Percentiles rank a stretch among this genome's conserved stretches.
Conservation (phyloP, 2,888 invertebrate genomes). For the Meiosimyza decipiens region DNA sequence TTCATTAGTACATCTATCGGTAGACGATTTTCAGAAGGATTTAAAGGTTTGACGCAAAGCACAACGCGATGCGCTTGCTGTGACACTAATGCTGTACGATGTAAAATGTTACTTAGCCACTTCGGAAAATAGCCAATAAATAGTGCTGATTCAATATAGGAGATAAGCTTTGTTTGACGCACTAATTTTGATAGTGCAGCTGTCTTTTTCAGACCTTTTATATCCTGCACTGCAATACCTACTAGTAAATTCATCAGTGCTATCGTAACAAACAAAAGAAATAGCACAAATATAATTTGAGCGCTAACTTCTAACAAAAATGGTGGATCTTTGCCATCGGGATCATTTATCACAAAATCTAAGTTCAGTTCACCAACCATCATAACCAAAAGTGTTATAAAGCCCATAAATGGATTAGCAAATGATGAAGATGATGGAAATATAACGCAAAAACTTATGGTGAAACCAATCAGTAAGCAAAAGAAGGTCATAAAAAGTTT, state of each 20-base stretch:
- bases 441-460: slow-evolving; percentile 88
- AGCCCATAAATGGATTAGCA: slow-evolving; percentile 85
- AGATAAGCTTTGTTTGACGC: slow-evolving; percentile 85
- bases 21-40: slow-evolving; percentile 83
- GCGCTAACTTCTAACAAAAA: slow-evolving; percentile 83
- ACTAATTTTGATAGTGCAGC: slow-evolving; percentile 86
- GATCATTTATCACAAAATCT: slow-evolving; percentile 79
- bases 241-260: slow-evolving; percentile 87
- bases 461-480: slow-evolving; percentile 86
- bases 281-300: slow-evolving; percentile 83
- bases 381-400: slow-evolving; percentile 87
- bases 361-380: slow-evolving; percentile 88
- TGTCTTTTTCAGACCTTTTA: slow-evolving; percentile 86
- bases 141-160: slow-evolving; percentile 84
- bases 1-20: slow-evolving; percentile 83
- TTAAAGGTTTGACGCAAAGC: slow-evolving; percentile 83
- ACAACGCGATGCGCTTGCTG: slow-evolving; percentile 86
- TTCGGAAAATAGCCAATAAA: slow-evolving; percentile 84
- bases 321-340: slow-evolving; percentile 79
- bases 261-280: slow-evolving; percentile 85
- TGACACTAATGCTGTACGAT: slow-evolving; percentile 82
- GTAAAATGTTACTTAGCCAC: slow-evolving; percentile 78
- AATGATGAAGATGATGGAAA: slow-evolving; percentile 86
- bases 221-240: slow-evolving; percentile 90
- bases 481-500: slow-evolving; percentile 86